Conservation (phyloP, 2,113 vertebrate species). For the Chaenogobius annularis region DNA sequence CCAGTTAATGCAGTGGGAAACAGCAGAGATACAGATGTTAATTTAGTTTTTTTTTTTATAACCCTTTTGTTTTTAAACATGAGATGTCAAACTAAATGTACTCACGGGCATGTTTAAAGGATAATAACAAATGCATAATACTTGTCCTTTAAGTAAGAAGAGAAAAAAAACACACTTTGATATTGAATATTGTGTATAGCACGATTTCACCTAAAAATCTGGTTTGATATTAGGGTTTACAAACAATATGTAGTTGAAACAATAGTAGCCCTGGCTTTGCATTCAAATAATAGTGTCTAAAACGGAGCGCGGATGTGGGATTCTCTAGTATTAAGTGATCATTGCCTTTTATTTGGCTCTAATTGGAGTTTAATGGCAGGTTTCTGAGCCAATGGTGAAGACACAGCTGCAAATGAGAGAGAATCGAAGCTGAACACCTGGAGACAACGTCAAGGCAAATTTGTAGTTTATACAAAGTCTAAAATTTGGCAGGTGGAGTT, state of each 20-base stretch:
- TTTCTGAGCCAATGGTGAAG: neutral
- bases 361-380: constrained; percentile 4
- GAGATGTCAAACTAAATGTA: too few relatives aligned
- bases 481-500: too few relatives aligned
- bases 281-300: constrained; percentile 1
- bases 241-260: neutral
- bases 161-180: too few relatives aligned
- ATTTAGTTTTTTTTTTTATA: too few relatives aligned
- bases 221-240: neutral
- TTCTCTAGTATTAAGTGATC: neutral
- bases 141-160: too few relatives aligned
- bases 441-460: neutral
- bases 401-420: constrained; percentile 24
- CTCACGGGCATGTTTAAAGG: too few relatives aligned
- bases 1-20: too few relatives aligned
- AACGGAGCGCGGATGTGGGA: neutral
- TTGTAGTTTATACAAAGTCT: too few relatives aligned
- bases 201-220: neutral
- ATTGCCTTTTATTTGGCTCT: neutral
- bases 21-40: too few relatives aligned
- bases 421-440: neutral
- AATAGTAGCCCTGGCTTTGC: neutral
- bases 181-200: too few relatives aligned
- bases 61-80: too few relatives aligned
- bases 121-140: too few relatives aligned